Conservation (phyloP, 2,113 vertebrate genomes). For the Hemiscyllium ocellatum region DNA sequence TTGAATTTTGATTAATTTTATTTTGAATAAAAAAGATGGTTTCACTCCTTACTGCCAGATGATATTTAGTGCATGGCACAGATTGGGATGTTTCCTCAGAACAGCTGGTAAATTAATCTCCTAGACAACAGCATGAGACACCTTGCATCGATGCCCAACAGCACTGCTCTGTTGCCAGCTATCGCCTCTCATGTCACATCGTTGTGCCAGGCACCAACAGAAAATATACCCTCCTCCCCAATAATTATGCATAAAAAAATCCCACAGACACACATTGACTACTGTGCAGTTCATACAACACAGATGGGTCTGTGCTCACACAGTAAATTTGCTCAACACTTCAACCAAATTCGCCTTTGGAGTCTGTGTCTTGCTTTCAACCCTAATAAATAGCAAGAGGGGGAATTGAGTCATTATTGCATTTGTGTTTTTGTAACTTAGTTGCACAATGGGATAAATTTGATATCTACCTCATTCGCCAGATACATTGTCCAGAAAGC, state of each 20-base stretch:
- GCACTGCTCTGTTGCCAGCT: constrained; percentile 1
- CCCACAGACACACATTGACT: background rate
- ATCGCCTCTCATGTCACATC: constrained; percentile 16
- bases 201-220: constrained; percentile 16
- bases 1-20: constrained; percentile 14
- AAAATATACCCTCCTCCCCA: constrained; percentile 2
- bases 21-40: background rate
- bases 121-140: constrained; percentile 29
- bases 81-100: background rate
- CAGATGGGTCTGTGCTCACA: background rate
- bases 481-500: background rate
- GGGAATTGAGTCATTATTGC: background rate
- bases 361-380: background rate
- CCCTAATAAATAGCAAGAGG: background rate
- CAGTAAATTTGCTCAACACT: background rate
- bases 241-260: constrained; percentile 23
- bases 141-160: constrained; percentile 15
- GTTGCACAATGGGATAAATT: background rate
- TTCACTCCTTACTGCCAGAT: background rate
- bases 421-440: background rate
- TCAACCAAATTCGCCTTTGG: background rate
- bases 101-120: constrained; percentile 33
- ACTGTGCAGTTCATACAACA: background rate
- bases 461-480: background rate
- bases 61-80: background rate